Base-by-base conservation (phyloP, 2,888 invertebrate species). In the Heteromurus nitidus region DNA sequence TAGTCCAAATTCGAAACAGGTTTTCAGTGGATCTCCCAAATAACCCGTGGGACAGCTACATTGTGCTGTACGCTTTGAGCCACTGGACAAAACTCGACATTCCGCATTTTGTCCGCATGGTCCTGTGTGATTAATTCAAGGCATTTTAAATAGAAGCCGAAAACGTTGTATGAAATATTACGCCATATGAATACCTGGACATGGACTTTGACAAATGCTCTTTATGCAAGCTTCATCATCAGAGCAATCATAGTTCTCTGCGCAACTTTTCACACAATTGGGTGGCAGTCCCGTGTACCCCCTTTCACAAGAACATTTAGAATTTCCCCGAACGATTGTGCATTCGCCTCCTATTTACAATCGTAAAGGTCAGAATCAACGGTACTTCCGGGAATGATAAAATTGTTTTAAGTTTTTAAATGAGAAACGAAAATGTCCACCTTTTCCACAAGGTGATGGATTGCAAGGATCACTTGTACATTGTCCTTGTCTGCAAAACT, bases 221-320 rank as follows among this genome's bases (percentile, higher is more conserved):
- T 76, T 80, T 28, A 75, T 75, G 31, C 83, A 83, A 36, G 75
- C 76, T 67, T 83, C 83, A 62, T 60, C 44, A 42, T 76, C 62
- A 22, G 42, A 2, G 53, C 83, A 83, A n/a, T 83, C 80, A 20
- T 28, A 31, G 36, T 73, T 72, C 20, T 72, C 31, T 2, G 13
- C 20, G 58, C 83, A 83, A n/a, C 72, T 81, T 36, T 68, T 76
- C 3, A 80, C 74, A 26, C 83, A 83, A 55, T 73, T 76, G 0
- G 83, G 83, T 3, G 83, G 76, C n/a, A 76, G 76, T 16, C 83
- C 83, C 1, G 80, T 77, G 22, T 60, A 83, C 13, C 83, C 83
- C 3, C 20, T 30, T 20, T 73, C 55, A 28, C 83, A 83, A 3
- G 53, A 53, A 30, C 83, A 83, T 47, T 77, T 72, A 2, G 80